phyloP scores from a whole-genome alignment of 2,113 vertebrate genomes.

The Carassius carassius region DNA sequence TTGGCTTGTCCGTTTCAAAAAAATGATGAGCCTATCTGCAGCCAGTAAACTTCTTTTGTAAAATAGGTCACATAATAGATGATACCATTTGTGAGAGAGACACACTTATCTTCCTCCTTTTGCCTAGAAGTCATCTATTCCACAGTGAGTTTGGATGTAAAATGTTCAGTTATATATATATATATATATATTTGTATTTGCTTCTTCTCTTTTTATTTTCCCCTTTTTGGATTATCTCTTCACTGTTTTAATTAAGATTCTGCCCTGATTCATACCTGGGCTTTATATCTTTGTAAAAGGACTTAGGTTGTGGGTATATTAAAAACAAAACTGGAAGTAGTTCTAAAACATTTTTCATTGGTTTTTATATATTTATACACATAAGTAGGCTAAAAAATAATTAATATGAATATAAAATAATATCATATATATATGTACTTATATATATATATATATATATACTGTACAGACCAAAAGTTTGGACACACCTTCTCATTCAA shows the following conservation, averaged over 20 bases:
- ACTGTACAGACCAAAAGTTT: too few relatives aligned
- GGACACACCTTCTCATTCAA: too few relatives aligned
- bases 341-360: too few relatives aligned
- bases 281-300: background rate
- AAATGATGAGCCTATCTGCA: conserved; percentile 28
- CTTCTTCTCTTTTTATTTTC: background rate
- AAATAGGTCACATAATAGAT: conserved; percentile 34
- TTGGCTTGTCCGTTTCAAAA: conserved; percentile 7
- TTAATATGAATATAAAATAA: too few relatives aligned
- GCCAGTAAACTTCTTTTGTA: conserved; percentile 42
- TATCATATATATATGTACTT: too few relatives aligned
- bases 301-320: too few relatives aligned
- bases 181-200: background rate
- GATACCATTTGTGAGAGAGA: conserved; percentile 30
- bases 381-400: too few relatives aligned
- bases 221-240: background rate
- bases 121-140: background rate
- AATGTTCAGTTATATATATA: background rate
- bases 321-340: too few relatives aligned
- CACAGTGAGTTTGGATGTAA: background rate
- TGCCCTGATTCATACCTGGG: background rate
- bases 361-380: too few relatives aligned
- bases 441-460: too few relatives aligned
- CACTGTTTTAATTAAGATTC: background rate
- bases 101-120: background rate